phyloP scores from a whole-genome alignment of 2,888 invertebrate species.

The Drosophila formosana region DNA sequence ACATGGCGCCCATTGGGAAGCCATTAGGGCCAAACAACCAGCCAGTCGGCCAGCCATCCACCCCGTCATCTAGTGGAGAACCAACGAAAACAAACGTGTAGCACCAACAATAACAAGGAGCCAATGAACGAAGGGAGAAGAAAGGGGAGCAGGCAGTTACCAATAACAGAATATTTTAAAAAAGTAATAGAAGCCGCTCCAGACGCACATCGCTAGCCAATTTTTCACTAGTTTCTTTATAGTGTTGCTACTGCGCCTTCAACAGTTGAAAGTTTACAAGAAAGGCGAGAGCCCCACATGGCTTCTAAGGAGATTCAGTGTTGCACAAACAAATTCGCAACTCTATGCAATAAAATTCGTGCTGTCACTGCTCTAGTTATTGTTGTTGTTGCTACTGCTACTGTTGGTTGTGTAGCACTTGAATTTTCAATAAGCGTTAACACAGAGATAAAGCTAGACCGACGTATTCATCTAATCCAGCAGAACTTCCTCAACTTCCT shows the following conservation, averaged over 20 bases:
- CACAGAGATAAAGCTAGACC: conserved; percentile 22
- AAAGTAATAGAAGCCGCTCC: conserved; percentile 9
- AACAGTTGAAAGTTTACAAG: neutral
- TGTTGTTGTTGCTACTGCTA: neutral
- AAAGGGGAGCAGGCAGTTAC: conserved; percentile 9
- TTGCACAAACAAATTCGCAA: conserved; percentile 42
- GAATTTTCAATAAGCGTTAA: conserved; percentile 50
- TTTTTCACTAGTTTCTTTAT: neutral
- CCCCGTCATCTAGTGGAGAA: conserved; percentile 6
- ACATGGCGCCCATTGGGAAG: conserved; percentile 65
- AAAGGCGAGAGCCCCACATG: neutral
- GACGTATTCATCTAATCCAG: neutral
- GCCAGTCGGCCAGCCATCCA: conserved; percentile 14
- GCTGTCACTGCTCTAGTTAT: conserved; percentile 7
- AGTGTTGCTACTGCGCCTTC: conserved; percentile 12
- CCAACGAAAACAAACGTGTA: conserved; percentile 40
- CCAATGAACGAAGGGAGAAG: conserved; percentile 21
- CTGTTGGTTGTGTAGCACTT: conserved; percentile 16
- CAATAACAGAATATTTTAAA: conserved; percentile 13
- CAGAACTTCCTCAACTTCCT: neutral
- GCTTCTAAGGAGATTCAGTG: neutral
- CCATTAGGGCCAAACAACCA: conserved; percentile 60
- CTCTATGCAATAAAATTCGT: conserved; percentile 61
- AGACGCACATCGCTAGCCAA: conserved; percentile 4
- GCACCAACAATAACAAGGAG: conserved; percentile 44